Evolutionary conservation across 1,140 invertebrate species (phyloP).

Genomic region (Tigriopus japonicus): DNA sequence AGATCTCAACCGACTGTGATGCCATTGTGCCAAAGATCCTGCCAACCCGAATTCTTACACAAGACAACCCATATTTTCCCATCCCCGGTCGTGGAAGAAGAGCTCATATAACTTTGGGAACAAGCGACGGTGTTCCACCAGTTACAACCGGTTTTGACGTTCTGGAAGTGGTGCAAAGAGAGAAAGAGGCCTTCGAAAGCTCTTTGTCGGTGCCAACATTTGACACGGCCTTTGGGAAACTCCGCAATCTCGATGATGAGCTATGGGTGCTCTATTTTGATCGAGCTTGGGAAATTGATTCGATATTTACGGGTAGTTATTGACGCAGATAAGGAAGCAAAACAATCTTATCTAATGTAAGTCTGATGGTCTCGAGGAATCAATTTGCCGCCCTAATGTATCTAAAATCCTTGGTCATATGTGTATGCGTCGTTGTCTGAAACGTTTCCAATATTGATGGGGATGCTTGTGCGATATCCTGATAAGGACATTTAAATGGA

Average conservation of each 20-base stretch:
- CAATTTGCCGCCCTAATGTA: too few species aligned
- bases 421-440: too few species aligned
- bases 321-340: too few species aligned
- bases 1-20: not conserved
- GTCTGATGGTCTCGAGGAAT: too few species aligned
- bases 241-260: conserved; percentile 16
- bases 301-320: conserved; percentile 17
- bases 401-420: too few species aligned
- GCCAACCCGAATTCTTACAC: not conserved
- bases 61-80: not conserved
- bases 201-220: conserved; percentile 5
- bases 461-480: too few species aligned
- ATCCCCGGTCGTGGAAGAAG: conserved; percentile 17
- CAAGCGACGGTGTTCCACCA: conserved; percentile 16
- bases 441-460: too few species aligned
- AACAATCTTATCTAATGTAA: too few species aligned
- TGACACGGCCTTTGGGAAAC: conserved; percentile 10
- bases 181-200: not conserved
- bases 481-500: too few species aligned
- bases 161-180: conserved; percentile 14
- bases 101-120: conserved; percentile 20
- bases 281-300: conserved; percentile 3
- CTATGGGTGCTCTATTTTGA: conserved; percentile 19
- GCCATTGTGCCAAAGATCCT: not conserved
- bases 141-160: conserved; percentile 20